Percentiles rank a stretch among this genome's conserved stretches.
These are phyloP conservation scores for Drosophila parabipectinata DNA, from an alignment of 1,140 invertebrate species.

Conservation along the genomic window DNA sequence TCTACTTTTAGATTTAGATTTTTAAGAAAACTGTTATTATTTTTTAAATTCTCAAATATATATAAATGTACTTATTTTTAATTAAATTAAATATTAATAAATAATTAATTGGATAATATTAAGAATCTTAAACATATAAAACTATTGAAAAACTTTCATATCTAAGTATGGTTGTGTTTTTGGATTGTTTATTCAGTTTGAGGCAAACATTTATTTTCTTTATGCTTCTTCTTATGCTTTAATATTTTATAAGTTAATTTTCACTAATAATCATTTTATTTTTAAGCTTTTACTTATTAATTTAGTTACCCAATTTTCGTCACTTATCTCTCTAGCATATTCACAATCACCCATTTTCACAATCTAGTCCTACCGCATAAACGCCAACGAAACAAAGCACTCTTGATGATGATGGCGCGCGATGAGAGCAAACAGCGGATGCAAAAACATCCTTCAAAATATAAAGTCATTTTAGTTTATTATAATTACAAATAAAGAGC, in stretches of 20 bases:
- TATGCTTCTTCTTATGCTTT: too few species aligned
- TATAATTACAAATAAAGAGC: conserved; percentile 60
- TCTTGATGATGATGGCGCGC: conserved; percentile 39
- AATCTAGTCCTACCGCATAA: not conserved
- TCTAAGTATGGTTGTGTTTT: too few species aligned
- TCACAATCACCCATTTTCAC: conserved; percentile 3
- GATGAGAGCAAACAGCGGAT: conserved; percentile 41
- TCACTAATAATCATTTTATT: too few species aligned
- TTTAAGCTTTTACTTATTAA: not conserved
- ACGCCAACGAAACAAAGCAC: conserved; percentile 6
- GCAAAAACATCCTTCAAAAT: conserved; percentile 50
- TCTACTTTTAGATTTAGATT: too few species aligned
- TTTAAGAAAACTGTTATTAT: too few species aligned
- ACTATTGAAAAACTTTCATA: too few species aligned
- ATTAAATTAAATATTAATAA: too few species aligned
- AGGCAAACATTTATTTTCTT: too few species aligned
- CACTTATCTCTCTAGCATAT: not conserved
- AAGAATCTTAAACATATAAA: too few species aligned
- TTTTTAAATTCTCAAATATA: too few species aligned
- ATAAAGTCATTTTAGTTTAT: conserved; percentile 62
- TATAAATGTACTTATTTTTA: too few species aligned
- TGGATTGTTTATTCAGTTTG: not conserved
- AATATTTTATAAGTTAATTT: not conserved
- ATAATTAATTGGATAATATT: too few species aligned
- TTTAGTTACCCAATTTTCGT: not conserved